Evolutionary conservation across 2,113 vertebrate species (phyloP).

Genomic region (Gymnogyps californianus): DNA sequence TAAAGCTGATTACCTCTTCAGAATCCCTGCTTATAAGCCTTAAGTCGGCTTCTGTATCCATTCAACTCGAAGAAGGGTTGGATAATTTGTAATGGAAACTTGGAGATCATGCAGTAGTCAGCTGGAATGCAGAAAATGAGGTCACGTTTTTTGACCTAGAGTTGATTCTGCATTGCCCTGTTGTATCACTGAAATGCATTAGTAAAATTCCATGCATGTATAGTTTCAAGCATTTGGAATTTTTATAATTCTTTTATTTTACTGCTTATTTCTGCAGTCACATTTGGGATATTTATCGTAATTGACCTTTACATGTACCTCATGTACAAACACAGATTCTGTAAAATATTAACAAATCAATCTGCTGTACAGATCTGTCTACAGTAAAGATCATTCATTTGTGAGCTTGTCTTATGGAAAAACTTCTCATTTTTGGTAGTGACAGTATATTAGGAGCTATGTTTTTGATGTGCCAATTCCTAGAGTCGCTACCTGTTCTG

Average conservation of each 20-base stretch:
- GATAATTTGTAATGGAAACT: slow-evolving; percentile 46
- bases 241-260: neutral
- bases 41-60: neutral
- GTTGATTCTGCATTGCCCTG: neutral
- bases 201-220: neutral
- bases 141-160: slow-evolving; percentile 2
- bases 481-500: neutral
- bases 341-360: neutral
- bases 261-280: neutral
- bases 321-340: neutral
- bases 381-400: neutral
- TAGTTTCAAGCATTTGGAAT: neutral
- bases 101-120: neutral
- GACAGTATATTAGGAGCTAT: neutral
- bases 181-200: neutral
- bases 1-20: slow-evolving; percentile 30
- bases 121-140: slow-evolving; percentile 46
- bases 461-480: neutral
- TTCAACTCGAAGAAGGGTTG: neutral
- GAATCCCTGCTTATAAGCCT: neutral
- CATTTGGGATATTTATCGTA: neutral
- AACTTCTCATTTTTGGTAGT: neutral
- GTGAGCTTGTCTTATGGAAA: neutral
- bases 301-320: neutral
- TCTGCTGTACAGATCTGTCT: neutral